A percentile compares a stretch with the other conserved stretches of the same genome.
Evolutionary conservation across 1,140 invertebrate species (phyloP).

Genomic region (Thaumatotibia leucotreta): DNA sequence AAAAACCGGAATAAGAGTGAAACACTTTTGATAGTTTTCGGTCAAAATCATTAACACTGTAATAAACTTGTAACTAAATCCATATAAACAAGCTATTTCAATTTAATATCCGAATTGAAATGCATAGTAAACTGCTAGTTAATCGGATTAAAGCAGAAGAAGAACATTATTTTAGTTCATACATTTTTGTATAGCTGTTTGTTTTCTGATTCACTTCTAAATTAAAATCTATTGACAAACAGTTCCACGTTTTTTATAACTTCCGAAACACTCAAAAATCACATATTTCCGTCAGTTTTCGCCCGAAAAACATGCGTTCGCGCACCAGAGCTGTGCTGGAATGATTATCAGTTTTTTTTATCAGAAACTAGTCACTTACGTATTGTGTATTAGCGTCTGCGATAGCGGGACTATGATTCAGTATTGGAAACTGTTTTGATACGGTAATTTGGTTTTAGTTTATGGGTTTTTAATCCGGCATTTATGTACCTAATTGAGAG

Average conservation of each 20-base stretch:
- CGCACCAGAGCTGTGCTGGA: not conserved
- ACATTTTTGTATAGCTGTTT: too few species aligned
- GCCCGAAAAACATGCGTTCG: not conserved
- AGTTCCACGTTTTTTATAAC: not conserved
- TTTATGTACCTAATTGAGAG: not conserved
- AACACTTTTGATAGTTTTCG: not conserved
- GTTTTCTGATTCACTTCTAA: not conserved
- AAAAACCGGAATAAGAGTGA: not conserved
- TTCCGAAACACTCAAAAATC: not conserved
- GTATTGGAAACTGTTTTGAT: not conserved
- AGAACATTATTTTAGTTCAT: too few species aligned
- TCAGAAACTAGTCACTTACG: slow-evolving; percentile 12
- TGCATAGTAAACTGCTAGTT: not conserved
- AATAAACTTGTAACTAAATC: not conserved
- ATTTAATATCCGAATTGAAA: not conserved
- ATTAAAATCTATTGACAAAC: not conserved
- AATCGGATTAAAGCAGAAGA: too few species aligned
- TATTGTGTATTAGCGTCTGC: slow-evolving; percentile 8
- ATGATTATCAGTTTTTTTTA: slow-evolving; percentile 13
- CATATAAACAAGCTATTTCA: not conserved
- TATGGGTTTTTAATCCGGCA: not conserved
- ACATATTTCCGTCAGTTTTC: not conserved
- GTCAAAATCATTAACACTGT: not conserved
- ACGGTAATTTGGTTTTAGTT: slow-evolving; percentile 8
- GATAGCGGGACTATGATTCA: slow-evolving; percentile 10